Evolutionary conservation across 2,113 vertebrate species (phyloP).

Genomic region (Lucifuga dentata): DNA sequence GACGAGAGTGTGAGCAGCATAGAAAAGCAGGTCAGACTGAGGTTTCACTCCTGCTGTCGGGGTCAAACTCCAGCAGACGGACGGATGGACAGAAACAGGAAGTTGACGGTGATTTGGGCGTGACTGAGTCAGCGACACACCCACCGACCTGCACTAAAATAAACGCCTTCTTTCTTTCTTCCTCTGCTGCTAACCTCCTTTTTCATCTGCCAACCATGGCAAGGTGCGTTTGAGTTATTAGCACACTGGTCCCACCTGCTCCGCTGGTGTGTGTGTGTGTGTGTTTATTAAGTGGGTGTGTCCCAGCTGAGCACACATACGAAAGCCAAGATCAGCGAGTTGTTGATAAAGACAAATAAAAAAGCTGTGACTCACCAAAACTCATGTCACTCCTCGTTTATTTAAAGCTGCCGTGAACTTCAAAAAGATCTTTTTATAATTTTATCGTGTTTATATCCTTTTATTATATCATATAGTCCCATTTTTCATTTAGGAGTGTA

Average conservation of each 20-base stretch:
- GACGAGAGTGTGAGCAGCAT: background rate
- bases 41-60: background rate
- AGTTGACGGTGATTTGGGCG: background rate
- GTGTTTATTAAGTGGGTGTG: constrained; percentile 42
- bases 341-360: constrained; percentile 24
- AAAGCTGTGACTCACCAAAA: background rate
- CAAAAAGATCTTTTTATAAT: no score
- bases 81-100: background rate
- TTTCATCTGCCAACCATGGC: constrained; percentile 29
- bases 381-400: background rate
- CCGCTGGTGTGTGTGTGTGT: constrained; percentile 12
- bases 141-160: no score
- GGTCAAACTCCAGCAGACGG: constrained; percentile 19
- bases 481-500: no score
- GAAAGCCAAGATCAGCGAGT: constrained; percentile 17
- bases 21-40: background rate
- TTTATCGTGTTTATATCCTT: no score
- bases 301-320: constrained; percentile 4
- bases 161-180: background rate
- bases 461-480: no score
- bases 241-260: constrained; percentile 55
- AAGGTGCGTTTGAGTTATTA: constrained; percentile 13
- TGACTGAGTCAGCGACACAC: no score
- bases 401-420: background rate
- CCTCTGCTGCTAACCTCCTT: background rate